These are phyloP conservation scores for Gorsachius magnificus DNA, from an alignment of 2,797 vertebrate species.

Conservation along the genomic window DNA sequence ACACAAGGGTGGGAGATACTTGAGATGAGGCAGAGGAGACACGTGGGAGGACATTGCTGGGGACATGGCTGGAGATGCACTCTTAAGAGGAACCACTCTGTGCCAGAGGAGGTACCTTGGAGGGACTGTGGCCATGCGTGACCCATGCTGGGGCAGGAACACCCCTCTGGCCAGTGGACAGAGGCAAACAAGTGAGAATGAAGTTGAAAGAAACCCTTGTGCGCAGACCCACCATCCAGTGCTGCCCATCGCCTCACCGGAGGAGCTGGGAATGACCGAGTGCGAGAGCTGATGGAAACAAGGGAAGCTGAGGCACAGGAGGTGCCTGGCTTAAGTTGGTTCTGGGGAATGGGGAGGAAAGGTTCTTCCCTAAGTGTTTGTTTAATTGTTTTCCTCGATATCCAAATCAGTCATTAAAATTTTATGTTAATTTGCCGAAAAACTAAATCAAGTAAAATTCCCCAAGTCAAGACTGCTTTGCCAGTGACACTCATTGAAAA, in stretches of 20 bases:
- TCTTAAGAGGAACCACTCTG: neutral
- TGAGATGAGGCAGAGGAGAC: neutral
- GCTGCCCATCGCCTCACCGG: fast-evolving
- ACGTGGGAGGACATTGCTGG: neutral
- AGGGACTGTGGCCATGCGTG: fast-evolving
- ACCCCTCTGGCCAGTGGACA: neutral
- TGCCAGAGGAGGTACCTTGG: neutral
- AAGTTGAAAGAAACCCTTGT: neutral
- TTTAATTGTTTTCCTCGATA: neutral
- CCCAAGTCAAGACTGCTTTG: neutral
- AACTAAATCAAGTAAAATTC: neutral
- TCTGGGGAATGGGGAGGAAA: neutral
- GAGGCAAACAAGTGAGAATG: neutral
- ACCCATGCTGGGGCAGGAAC: fast-evolving
- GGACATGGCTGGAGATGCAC: neutral
- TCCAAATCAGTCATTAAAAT: neutral
- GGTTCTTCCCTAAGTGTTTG: neutral
- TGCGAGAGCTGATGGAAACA: neutral
- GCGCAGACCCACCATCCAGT: neutral
- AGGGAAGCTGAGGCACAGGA: neutral
- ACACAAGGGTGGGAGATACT: neutral
- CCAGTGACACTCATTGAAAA: neutral
- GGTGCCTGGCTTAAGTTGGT: neutral
- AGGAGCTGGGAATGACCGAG: neutral
- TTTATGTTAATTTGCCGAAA: neutral